phyloP scores from a whole-genome alignment of 1,140 invertebrate species.

The Ctenoplectra terminalis region DNA sequence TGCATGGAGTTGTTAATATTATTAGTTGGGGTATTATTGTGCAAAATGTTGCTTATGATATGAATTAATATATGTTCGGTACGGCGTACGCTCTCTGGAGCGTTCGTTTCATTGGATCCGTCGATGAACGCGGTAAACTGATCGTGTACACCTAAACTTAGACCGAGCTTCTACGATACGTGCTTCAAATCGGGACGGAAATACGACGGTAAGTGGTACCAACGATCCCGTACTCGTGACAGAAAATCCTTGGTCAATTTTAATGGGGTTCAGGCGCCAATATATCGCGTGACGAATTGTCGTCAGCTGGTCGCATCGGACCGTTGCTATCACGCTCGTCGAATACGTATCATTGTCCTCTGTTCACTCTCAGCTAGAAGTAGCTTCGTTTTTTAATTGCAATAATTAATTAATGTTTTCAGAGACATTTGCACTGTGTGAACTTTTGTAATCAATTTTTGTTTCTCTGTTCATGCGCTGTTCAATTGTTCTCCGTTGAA shows the following conservation, averaged over 20 bases:
- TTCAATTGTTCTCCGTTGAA: too few species aligned
- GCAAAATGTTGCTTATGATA: too few species aligned
- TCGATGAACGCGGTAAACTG: constrained; percentile 31
- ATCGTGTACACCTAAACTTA: constrained; percentile 48
- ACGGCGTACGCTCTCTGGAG: neutral
- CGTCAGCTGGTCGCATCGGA: constrained; percentile 67
- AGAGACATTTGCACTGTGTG: too few species aligned
- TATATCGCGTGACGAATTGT: constrained; percentile 72
- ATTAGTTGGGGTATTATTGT: too few species aligned
- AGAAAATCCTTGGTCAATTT: constrained; percentile 65
- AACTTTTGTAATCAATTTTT: too few species aligned
- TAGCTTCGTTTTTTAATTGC: neutral
- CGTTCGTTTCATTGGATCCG: constrained; percentile 3
- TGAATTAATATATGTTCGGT: neutral
- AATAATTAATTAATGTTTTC: neutral
- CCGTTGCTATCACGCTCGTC: constrained; percentile 14
- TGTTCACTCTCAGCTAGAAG: neutral
- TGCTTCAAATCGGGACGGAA: constrained; percentile 60
- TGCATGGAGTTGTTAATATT: too few species aligned
- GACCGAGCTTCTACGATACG: constrained; percentile 39
- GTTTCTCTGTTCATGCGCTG: too few species aligned
- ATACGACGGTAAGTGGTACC: constrained; percentile 60
- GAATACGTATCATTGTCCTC: constrained; percentile 51
- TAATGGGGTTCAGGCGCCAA: constrained; percentile 70
- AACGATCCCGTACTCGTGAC: constrained; percentile 24